Conservation (phyloP, 2,113 vertebrate genomes). For the Phaethon lepturus region DNA sequence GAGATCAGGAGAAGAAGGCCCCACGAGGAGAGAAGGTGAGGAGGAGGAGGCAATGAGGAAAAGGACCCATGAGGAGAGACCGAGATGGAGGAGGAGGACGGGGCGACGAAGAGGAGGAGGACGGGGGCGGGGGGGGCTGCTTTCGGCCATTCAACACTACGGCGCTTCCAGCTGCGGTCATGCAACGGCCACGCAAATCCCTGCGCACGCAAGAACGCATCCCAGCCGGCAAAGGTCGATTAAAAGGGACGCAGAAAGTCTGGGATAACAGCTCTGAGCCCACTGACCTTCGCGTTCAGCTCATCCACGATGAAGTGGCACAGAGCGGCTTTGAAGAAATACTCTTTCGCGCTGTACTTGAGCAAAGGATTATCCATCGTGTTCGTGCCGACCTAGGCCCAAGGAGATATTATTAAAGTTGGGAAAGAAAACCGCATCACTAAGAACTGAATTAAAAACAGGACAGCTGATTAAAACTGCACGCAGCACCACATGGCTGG, state of each 20-base stretch:
- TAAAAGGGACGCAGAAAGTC: background rate
- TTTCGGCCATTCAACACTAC: accelerated
- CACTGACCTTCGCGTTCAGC: slow-evolving; percentile 91
- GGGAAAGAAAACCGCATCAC: background rate
- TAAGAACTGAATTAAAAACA: background rate
- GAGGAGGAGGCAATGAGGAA: no score
- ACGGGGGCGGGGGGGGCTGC: no score
- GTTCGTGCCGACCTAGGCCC: slow-evolving; percentile 88
- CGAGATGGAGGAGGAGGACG: no score
- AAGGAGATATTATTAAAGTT: background rate
- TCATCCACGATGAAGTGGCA: slow-evolving; percentile 99
- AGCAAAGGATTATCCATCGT: slow-evolving; percentile 97
- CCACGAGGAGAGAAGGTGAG: no score
- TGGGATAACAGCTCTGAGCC: accelerated
- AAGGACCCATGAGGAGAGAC: no score
- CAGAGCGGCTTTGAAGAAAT: slow-evolving; percentile 97
- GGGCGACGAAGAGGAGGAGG: no score
- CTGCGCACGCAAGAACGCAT: accelerated
- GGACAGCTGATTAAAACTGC: background rate
- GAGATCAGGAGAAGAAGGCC: no score
- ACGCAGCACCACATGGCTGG: background rate
- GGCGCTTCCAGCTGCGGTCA: accelerated
- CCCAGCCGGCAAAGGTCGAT: accelerated
- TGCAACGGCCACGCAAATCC: background rate
- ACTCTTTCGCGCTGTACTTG: slow-evolving; percentile 98